These are phyloP conservation scores for Sebastes paucispinis DNA, from an alignment of 2,797 vertebrate genomes.

Conservation along the genomic window DNA sequence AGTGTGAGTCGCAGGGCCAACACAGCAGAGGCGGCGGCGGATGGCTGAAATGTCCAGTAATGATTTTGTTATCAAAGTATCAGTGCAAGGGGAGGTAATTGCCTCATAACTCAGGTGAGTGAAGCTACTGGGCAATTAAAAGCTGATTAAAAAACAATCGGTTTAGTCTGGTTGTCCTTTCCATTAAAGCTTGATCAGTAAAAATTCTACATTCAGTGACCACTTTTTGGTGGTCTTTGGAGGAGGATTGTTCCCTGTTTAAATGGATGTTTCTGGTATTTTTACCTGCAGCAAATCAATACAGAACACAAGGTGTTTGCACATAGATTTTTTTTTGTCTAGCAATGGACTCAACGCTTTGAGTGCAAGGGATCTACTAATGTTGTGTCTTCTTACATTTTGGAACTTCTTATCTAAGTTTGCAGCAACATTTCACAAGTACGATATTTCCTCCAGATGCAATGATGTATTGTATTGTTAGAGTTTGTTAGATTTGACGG, in stretches of 20 bases:
- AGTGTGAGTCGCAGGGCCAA: conserved; percentile 13
- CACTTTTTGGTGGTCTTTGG: conserved; percentile 3
- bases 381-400: neutral
- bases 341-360: neutral
- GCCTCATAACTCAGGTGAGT: conserved; percentile 53
- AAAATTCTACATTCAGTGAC: conserved; percentile 1
- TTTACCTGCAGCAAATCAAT: conserved; percentile 12
- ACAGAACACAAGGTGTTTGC: neutral
- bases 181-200: conserved; percentile 40
- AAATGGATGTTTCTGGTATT: conserved; percentile 8
- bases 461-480: neutral
- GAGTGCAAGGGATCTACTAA: neutral
- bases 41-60: conserved; percentile 47
- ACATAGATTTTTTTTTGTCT: neutral
- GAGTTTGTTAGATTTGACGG: neutral
- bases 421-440: neutral
- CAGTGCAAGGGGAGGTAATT: conserved; percentile 39
- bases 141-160: conserved; percentile 58
- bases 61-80: conserved; percentile 55
- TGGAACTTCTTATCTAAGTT: neutral
- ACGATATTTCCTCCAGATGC: neutral
- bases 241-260: neutral
- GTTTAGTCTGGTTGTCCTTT: conserved; percentile 46
- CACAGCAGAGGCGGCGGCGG: neutral
- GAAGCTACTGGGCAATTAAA: conserved; percentile 61